Conservation (phyloP, 2,113 vertebrate species). For the Myrmophylax atrothorax region DNA sequence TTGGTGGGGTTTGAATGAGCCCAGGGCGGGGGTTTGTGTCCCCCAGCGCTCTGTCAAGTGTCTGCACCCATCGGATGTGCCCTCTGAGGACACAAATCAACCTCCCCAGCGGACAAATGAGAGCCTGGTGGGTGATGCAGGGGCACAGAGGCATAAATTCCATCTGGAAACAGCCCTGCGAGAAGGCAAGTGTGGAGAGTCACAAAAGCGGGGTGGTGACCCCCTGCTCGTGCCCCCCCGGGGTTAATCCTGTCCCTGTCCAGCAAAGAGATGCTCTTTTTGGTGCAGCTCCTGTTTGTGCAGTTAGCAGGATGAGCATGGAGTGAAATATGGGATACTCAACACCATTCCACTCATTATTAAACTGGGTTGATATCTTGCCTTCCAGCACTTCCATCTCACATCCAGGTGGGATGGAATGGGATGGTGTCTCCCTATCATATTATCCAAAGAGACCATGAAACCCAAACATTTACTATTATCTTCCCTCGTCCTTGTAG, state of each 20-base stretch:
- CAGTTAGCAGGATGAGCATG: neutral
- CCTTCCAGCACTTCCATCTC: neutral
- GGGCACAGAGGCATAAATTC: neutral
- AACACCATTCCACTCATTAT: rapidly evolving
- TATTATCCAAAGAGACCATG: neutral
- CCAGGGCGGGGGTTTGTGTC: neutral
- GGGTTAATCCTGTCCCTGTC: neutral
- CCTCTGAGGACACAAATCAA: neutral
- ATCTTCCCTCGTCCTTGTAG: neutral
- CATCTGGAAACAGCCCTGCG: neutral
- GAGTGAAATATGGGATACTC: rapidly evolving
- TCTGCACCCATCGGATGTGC: neutral
- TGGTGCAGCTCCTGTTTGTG: neutral
- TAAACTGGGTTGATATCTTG: neutral
- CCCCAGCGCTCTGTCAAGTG: neutral
- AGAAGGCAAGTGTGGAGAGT: neutral
- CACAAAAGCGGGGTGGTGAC: neutral
- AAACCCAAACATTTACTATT: neutral
- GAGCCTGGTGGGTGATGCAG: neutral
- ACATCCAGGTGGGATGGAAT: neutral
- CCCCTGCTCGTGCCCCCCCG: neutral
- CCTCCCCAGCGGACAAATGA: neutral
- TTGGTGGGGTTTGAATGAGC: neutral
- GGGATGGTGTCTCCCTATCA: neutral
- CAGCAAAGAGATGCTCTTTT: neutral